Base-by-base conservation (phyloP, 2,888 invertebrate species). In the Phrixothrix hirtus region DNA sequence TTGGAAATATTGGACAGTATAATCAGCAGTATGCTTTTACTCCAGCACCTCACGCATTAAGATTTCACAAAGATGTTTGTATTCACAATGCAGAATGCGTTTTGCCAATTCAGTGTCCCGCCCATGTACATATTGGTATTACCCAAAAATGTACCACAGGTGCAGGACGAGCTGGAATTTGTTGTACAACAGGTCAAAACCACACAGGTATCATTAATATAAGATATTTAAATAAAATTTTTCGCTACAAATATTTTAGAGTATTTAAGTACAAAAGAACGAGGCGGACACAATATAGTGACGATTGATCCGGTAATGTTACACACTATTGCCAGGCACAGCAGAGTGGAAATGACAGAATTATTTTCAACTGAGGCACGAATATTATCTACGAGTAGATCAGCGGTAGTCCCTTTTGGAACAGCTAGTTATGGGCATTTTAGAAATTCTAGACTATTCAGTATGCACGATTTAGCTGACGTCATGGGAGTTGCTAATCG, bases 81-180 rank as follows among this genome's bases (percentile, higher is more conserved):
- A 77, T 79, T 0, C 71, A 75, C 0, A 70, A 75, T 6, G 78
- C 81, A 0, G 64, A 66, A 32, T 87, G 86, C 62, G 84, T 86
- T 2, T 81, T 84, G 0, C 80, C 77, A 56, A 79, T 87, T 13
- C 83, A 84, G 66, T 87, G 87, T 67, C 86, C 87, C 1, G 85
- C 84, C 0, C 85, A 84, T 66, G 70, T 85, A 2, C 61, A 67
- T 29, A 56, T 55, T 0, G 60, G 62, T 15, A 39, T 59, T 3
- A 56, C 62, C 30, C 73, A 76, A 1, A 60, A 61, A 30, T 87
- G 86, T 59, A 81, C 81, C 39, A 71, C 84, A 9, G 60, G 71
- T 1, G 68, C 70, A 1, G 78, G 77, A 0, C 63, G 69, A 6
- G 65, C 77, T 2, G 87, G 87, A 0, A 76, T 83, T 17, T 86